Conservation (phyloP, 2,888 invertebrate species). For the Cerastis rubricosa region DNA sequence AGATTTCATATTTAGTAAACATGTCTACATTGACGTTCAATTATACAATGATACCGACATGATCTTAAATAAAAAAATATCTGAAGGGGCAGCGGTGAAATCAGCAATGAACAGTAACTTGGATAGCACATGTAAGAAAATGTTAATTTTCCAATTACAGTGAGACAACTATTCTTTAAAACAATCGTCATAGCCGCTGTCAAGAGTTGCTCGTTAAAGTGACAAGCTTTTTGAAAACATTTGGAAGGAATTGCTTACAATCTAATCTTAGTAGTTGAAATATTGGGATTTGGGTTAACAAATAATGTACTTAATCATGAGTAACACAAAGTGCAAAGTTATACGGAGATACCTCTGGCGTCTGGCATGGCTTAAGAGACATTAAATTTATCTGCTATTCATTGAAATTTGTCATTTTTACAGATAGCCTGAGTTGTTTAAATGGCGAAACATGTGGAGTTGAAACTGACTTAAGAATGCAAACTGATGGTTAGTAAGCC, state of each 20-base stretch:
- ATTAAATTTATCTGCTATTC: neutral
- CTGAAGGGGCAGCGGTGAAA: neutral
- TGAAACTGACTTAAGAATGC: neutral
- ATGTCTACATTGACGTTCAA: slow-evolving; percentile 6
- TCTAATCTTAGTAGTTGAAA: neutral
- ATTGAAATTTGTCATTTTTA: neutral
- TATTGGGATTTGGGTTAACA: neutral
- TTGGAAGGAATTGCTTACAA: neutral
- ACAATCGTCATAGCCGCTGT: neutral
- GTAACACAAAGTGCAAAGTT: neutral
- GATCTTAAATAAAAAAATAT: neutral
- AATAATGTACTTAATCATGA: neutral
- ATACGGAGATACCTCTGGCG: neutral
- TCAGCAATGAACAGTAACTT: neutral
- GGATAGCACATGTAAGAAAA: slow-evolving; percentile 4
- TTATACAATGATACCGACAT: slow-evolving; percentile 2
- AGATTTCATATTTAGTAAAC: neutral
- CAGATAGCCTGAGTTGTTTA: slow-evolving; percentile 5
- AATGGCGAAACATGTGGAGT: slow-evolving; percentile 7
- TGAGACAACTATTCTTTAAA: neutral
- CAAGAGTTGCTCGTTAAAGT: neutral
- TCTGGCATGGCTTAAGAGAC: neutral
- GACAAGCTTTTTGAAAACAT: neutral
- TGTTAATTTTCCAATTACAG: neutral
- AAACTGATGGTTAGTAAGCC: neutral